These are phyloP conservation scores for Hydrochoerus hydrochaeris DNA, from an alignment of 2,113 vertebrate genomes.

Conservation along the genomic window DNA sequence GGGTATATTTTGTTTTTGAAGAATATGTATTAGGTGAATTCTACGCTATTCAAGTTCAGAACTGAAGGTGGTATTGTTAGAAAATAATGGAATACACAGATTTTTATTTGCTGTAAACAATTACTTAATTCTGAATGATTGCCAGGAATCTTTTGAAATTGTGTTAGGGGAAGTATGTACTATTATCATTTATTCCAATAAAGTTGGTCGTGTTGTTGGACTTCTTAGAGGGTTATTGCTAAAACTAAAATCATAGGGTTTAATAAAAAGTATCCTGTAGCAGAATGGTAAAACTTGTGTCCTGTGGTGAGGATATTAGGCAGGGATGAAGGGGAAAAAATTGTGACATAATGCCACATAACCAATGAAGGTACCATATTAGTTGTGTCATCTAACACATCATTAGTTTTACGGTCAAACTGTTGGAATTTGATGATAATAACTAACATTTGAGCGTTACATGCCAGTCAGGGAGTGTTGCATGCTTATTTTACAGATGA, in stretches of 20 bases:
- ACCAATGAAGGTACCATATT: not conserved
- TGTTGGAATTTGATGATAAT: not conserved
- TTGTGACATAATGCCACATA: not conserved
- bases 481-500: not conserved
- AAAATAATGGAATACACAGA: not conserved
- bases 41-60: not conserved
- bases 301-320: not conserved
- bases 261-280: not conserved
- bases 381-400: not conserved
- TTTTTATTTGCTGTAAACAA: conserved; percentile 8
- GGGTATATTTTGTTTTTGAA: conserved; percentile 41
- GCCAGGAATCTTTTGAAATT: not conserved
- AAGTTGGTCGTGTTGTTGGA: conserved; percentile 6
- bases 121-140: conserved; percentile 41
- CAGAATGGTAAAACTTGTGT: conserved; percentile 3
- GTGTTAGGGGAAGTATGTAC: not conserved
- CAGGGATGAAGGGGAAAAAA: accelerated
- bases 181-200: not conserved
- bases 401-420: not conserved
- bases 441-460: not conserved
- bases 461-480: not conserved
- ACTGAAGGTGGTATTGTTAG: conserved; percentile 1
- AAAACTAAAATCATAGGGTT: not conserved
- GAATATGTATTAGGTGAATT: not conserved
- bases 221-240: conserved; percentile 2